phyloP scores from a whole-genome alignment of 2,888 invertebrate genomes.

The Tachina fera region DNA sequence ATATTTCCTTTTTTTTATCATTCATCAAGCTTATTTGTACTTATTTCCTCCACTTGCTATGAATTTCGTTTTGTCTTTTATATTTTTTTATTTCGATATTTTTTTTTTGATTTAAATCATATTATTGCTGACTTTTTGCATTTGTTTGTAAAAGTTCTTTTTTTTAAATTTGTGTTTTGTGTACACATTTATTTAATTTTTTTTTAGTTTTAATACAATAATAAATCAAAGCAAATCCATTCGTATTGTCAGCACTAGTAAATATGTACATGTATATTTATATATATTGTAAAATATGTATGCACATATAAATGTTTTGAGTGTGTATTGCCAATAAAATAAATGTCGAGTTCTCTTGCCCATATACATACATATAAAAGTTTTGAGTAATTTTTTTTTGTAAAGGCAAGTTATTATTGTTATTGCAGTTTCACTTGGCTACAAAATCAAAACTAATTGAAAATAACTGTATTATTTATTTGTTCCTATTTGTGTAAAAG shows the following conservation, averaged over 20 bases:
- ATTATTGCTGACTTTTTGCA: slow-evolving; percentile 44
- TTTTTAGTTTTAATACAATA: slow-evolving; percentile 78
- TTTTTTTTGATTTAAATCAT: slow-evolving; percentile 64
- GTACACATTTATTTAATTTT: slow-evolving; percentile 20
- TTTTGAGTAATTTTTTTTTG: neutral
- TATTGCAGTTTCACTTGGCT: slow-evolving; percentile 38
- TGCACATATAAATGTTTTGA: neutral
- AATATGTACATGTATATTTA: neutral
- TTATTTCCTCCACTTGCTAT: slow-evolving; percentile 24
- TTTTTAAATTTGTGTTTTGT: slow-evolving; percentile 6
- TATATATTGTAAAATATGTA: neutral
- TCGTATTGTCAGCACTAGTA: slow-evolving; percentile 79
- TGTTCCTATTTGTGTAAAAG: slow-evolving; percentile 1
- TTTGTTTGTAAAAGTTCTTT: slow-evolving; percentile 38
- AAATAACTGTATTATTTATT: slow-evolving; percentile 41
- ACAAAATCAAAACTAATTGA: slow-evolving; percentile 62
- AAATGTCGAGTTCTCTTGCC: slow-evolving; percentile 11
- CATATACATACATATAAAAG: slow-evolving; percentile 3
- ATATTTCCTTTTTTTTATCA: neutral
- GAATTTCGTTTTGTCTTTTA: slow-evolving; percentile 51
- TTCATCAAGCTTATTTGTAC: slow-evolving; percentile 32
- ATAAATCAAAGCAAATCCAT: slow-evolving; percentile 81
- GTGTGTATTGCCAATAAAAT: slow-evolving; percentile 10
- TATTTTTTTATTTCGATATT: slow-evolving; percentile 12
- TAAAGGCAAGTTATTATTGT: slow-evolving; percentile 30